Base-by-base conservation (phyloP, 2,113 vertebrate species). In the Pseudonaja textilis region DNA sequence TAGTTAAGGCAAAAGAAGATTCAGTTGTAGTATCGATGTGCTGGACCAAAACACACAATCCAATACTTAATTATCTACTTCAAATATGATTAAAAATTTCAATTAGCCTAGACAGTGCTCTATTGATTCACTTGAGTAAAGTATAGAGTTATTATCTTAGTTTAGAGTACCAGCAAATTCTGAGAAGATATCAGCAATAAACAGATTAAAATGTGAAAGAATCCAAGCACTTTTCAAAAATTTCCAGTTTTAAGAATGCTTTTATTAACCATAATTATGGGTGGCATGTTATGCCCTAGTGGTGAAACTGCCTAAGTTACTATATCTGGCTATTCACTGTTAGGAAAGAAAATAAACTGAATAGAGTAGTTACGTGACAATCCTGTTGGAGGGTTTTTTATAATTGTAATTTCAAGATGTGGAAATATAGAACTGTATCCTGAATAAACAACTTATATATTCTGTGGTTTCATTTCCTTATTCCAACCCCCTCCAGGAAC, bases 371-470 rank as follows among this genome's bases (percentile, higher is more conserved):
- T 89, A 56, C 5, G 2, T 52, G 47, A 50, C 45, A 47, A 26
- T 26, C 25, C 23, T 52, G 47, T 29, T 26, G 16, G 12, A 52
- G 34, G 39, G 9, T 55, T 88, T 47, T 56, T 59, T n/a, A 57
- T 91, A n/a, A 57, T 74, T 59, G 29, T 56, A 22, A 86, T 87
- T 91, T 87, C 39, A 25, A 47, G 54, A 91, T 55, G 23, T 34
- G 64, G 45, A 91, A 61, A 91, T 26, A 92, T 23, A 50, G 47
- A 74, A 23, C 0, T 91, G 4, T 42, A n/a, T 26, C 10, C 42
- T 74, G 50, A 92, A 88, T 64, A 88, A 92, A 88, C 18, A 54
- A 88, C 34, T 74, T 20, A 42, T 88, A 88, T 69, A 87, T 56
- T 47, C 47, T 88, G n/a, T 23, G 69, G 23, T 92, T 74, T 54